Conservation (phyloP, 2,113 vertebrate genomes). For the Trichomycterus rosablanca region DNA sequence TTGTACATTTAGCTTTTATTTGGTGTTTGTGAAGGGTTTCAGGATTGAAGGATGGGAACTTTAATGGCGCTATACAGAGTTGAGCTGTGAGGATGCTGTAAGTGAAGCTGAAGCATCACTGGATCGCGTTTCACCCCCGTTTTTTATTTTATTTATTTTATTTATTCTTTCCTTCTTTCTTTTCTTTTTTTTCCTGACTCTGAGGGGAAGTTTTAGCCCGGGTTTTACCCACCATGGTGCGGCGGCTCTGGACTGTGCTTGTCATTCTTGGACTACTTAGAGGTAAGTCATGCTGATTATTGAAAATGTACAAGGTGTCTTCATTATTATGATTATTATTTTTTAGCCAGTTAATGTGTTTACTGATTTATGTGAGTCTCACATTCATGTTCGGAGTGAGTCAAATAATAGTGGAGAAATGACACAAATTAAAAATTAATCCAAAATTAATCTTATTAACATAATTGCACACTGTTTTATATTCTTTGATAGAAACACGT, state of each 20-base stretch:
- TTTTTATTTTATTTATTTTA: background rate
- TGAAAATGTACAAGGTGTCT: too few relatives aligned
- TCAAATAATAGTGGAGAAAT: too few relatives aligned
- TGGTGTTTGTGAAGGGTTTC: background rate
- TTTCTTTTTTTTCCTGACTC: background rate
- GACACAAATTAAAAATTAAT: too few relatives aligned
- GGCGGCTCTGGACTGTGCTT: background rate
- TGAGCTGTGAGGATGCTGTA: background rate
- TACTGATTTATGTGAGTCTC: too few relatives aligned
- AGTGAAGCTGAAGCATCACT: background rate
- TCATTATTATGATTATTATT: too few relatives aligned
- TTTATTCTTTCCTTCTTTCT: background rate
- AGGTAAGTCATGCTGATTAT: background rate
- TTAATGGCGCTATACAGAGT: background rate
- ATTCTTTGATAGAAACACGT: too few relatives aligned
- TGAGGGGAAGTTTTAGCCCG: conserved; percentile 1
- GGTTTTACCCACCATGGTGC: conserved; percentile 3
- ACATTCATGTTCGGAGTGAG: too few relatives aligned
- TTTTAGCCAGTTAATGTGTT: too few relatives aligned
- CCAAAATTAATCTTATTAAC: too few relatives aligned
- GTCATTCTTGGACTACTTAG: background rate
- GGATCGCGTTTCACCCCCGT: background rate
- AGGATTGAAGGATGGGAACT: conserved; percentile 7
- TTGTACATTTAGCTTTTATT: too few relatives aligned
- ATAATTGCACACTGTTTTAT: too few relatives aligned